Conservation (phyloP, 2,113 vertebrate genomes). For the Heloderma charlesbogerti region DNA sequence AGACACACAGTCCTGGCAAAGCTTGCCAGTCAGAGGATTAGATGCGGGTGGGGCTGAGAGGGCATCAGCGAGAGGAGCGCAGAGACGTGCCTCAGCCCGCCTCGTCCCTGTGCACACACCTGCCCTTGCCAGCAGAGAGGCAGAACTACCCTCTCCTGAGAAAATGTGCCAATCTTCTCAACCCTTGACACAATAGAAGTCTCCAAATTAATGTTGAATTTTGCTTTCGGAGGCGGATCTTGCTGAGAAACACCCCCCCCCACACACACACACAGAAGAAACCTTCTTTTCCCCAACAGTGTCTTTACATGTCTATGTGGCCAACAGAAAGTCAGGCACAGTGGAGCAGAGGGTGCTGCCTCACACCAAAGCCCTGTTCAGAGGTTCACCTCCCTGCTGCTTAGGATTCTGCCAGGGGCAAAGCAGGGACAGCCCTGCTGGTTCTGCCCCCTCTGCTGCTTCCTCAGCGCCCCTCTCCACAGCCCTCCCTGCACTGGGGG, state of each 20-base stretch:
- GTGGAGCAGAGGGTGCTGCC: no score
- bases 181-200: not conserved
- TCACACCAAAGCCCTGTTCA: no score
- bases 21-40: fast-evolving
- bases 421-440: no score
- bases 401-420: no score
- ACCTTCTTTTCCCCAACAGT: not conserved
- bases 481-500: no score
- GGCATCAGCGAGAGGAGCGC: not conserved
- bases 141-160: not conserved
- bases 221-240: not conserved
- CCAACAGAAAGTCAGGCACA: no score
- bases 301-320: not conserved
- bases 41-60: not conserved
- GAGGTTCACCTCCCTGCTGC: no score
- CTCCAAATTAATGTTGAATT: not conserved
- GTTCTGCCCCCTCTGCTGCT: no score
- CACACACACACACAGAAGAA: not conserved
- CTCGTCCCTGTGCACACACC: slow-evolving; percentile 6
- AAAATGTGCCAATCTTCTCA: not conserved
- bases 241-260: not conserved
- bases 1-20: not conserved
- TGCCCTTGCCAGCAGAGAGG: not conserved
- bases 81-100: no score
- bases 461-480: no score